A percentile compares a stretch with the other conserved stretches of the same genome.
These are phyloP conservation scores for Salvelinus namaycush DNA, from an alignment of 2,113 vertebrate species.

Conservation along the genomic window DNA sequence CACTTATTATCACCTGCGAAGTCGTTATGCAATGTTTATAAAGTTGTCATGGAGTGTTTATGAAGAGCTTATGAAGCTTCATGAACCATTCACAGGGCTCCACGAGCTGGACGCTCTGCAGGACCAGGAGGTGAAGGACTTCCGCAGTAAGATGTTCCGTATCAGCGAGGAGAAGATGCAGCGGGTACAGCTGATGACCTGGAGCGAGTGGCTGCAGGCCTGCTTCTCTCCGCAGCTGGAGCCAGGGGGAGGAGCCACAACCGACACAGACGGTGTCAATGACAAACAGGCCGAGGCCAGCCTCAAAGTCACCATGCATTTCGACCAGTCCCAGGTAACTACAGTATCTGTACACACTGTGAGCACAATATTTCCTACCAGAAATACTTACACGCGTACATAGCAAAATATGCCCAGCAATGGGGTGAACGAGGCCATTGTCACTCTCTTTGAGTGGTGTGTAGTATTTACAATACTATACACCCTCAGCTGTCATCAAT, in stretches of 20 bases:
- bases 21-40: too few relatives aligned
- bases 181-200: conserved; percentile 83
- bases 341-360: too few relatives aligned
- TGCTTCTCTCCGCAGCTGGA: conserved; percentile 90
- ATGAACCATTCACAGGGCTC: conserved; percentile 76
- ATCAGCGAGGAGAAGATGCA: conserved; percentile 91
- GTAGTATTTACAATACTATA: too few relatives aligned
- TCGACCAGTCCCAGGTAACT: conserved; percentile 89
- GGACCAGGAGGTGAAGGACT: conserved; percentile 95
- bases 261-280: conserved; percentile 74
- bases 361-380: too few relatives aligned
- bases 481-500: too few relatives aligned
- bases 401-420: not conserved
- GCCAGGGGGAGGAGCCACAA: conserved; percentile 11
- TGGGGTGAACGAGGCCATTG: too few relatives aligned
- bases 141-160: conserved; percentile 89
- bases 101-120: conserved; percentile 92
- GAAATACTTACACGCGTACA: not conserved
- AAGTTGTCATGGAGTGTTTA: too few relatives aligned
- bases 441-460: too few relatives aligned
- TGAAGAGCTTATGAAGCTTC: not conserved
- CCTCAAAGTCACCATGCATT: conserved; percentile 92
- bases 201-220: conserved; percentile 88
- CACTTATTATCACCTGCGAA: too few relatives aligned
- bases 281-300: conserved; percentile 81